These are phyloP conservation scores for Copidosoma floridanum DNA, from an alignment of 1,140 invertebrate species.

Conservation along the genomic window DNA sequence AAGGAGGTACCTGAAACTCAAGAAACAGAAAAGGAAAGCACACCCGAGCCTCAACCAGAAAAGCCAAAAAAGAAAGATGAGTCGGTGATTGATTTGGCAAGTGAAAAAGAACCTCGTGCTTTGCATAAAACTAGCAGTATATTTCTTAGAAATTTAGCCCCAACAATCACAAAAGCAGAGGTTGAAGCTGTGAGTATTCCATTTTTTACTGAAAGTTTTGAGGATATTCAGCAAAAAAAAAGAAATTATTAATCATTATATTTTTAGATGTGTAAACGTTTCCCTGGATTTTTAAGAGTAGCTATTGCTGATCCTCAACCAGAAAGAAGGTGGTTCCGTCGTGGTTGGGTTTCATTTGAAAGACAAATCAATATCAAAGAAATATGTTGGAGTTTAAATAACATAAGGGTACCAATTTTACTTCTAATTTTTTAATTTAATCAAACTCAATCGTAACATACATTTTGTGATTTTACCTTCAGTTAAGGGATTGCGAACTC, in stretches of 20 bases:
- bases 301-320: constrained; percentile 95
- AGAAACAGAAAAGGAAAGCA: constrained; percentile 41
- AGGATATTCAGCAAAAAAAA: too few relatives aligned
- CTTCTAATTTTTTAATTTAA: constrained; percentile 4
- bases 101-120: constrained; percentile 63
- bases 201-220: constrained; percentile 10
- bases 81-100: constrained; percentile 52
- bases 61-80: constrained; percentile 39
- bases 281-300: constrained; percentile 93
- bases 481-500: constrained; percentile 89
- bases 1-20: too few relatives aligned
- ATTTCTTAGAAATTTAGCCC: constrained; percentile 92
- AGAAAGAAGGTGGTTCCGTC: constrained; percentile 90
- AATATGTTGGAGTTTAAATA: constrained; percentile 98
- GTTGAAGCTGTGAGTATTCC: constrained; percentile 79
- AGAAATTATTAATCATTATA: neutral
- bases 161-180: constrained; percentile 94
- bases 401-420: constrained; percentile 69
- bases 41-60: constrained; percentile 31
- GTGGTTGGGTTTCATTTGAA: constrained; percentile 98
- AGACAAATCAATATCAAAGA: constrained; percentile 97
- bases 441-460: neutral
- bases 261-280: constrained; percentile 86
- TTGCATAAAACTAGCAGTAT: constrained; percentile 95
- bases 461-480: constrained; percentile 29